Evolutionary conservation across 2,888 invertebrate genomes (phyloP), one percentile per base, ranked within the genome.

Genomic region (Lysandra bellargus): DNA sequence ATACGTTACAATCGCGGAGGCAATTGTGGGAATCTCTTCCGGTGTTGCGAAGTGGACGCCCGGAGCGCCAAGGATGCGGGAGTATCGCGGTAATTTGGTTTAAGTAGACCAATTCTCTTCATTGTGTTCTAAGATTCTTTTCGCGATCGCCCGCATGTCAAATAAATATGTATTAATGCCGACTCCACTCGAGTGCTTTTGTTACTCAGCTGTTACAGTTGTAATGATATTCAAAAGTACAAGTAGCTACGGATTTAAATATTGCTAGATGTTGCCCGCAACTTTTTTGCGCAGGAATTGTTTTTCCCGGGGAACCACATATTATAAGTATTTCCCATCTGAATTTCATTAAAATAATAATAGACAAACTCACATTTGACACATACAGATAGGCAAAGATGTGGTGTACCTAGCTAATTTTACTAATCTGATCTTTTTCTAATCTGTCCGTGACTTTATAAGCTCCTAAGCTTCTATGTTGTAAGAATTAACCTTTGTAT

Each of bases 51-150:
- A 83, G 84, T 82, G 88, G 82, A 80, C 85, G 82, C 89, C 82
- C 90, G 84, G 91, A 91, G 91, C 88, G 84, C 80, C 87, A 88
- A 90, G 89, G 90, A 94, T 94, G 92, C 94, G 93, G 94, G 94
- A 88, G 79, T 77, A 91, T 91, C 90, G 86, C 88, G 93, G 92
- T 92, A 93, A 94, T 94, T 94, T 92, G 90, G 89, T 88, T 86
- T 88, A 90, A 93, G 94, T 91, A 91, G 89, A 87, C 90, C 91
- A 91, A 93, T 92, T 91, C 86, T 86, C 84, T 85, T 83, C 90
- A 92, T 93, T 93, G 89, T 89, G 85, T 61, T 75, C 87, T 85
- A 93, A 93, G 93, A 92, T 91, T 90, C 82, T 89, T 89, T 93
- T 90, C 92, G 84, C 84, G 83, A 86, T 83, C 83, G 88, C 94